A percentile compares a stretch with the other conserved stretches of the same genome.
Conservation (phyloP, 2,888 invertebrate genomes). For the Agelastica alni region DNA sequence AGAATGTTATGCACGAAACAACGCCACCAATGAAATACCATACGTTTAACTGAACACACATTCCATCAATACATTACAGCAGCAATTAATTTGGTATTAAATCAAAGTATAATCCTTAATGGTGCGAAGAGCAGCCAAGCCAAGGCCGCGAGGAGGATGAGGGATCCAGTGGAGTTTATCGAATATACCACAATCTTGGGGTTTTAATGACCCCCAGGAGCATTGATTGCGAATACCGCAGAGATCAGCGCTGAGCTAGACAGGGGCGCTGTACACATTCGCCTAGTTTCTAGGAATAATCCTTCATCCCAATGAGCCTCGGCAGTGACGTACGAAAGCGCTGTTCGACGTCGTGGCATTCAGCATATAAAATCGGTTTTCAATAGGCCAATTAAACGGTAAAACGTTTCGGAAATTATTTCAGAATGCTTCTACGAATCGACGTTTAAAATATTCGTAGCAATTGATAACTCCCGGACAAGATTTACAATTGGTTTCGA, state of each 20-base stretch:
- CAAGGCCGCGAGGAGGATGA: constrained; percentile 30
- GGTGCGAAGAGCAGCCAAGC: constrained; percentile 25
- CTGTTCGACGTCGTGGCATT: neutral
- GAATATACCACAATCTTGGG: constrained; percentile 41
- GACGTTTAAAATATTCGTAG: constrained; percentile 7
- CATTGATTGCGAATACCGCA: constrained; percentile 47
- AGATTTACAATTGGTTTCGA: constrained; percentile 4
- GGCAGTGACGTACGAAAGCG: constrained; percentile 13
- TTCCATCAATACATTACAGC: constrained; percentile 20
- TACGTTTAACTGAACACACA: neutral
- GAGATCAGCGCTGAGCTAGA: constrained; percentile 40
- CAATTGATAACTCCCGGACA: neutral
- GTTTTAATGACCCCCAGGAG: constrained; percentile 49
- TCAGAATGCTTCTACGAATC: constrained; percentile 1
- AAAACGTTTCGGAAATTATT: constrained; percentile 14
- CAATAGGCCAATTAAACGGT: constrained; percentile 16
- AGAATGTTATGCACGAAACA: no score
- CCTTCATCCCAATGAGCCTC: constrained; percentile 10
- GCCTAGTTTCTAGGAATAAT: constrained; percentile 26
- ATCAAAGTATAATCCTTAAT: constrained; percentile 40
- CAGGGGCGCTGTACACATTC: constrained; percentile 11
- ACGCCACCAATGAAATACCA: neutral
- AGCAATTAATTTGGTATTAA: constrained; percentile 28
- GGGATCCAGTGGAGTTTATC: constrained; percentile 32
- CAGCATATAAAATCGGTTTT: neutral